phyloP scores from a whole-genome alignment of 2,888 invertebrate species.

The Limnephilus lunatus region DNA sequence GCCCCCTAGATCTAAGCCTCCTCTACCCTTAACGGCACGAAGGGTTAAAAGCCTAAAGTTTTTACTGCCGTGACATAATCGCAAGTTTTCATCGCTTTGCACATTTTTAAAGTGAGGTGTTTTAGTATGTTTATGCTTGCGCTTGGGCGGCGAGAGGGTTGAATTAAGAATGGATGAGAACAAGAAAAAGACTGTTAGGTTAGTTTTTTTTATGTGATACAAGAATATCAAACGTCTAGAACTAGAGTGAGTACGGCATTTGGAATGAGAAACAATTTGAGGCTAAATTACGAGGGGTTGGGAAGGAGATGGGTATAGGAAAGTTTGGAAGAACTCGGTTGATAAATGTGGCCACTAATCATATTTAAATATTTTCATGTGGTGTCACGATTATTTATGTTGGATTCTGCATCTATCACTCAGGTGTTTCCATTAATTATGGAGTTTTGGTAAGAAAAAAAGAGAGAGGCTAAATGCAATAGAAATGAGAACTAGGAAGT shows the following conservation, averaged over 20 bases:
- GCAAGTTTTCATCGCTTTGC: constrained; percentile 5
- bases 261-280: not conserved
- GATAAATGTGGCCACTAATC: no score
- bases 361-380: no score
- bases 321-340: not conserved
- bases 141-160: not conserved
- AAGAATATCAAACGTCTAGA: no score
- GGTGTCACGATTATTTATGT: no score
- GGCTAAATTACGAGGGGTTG: not conserved
- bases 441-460: no score
- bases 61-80: constrained; percentile 8
- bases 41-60: not conserved
- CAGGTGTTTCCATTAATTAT: no score
- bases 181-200: not conserved
- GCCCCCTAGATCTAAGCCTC: not conserved
- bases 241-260: not conserved
- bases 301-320: not conserved
- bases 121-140: not conserved
- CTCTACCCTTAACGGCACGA: not conserved
- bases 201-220: not conserved
- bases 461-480: no score
- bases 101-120: not conserved
- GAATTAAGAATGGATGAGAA: not conserved
- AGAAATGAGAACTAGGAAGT: no score
- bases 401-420: no score